A percentile compares a stretch with the other conserved stretches of the same genome.
Evolutionary conservation across 1,140 invertebrate genomes (phyloP).

Genomic region (Hycleus phaleratus): DNA sequence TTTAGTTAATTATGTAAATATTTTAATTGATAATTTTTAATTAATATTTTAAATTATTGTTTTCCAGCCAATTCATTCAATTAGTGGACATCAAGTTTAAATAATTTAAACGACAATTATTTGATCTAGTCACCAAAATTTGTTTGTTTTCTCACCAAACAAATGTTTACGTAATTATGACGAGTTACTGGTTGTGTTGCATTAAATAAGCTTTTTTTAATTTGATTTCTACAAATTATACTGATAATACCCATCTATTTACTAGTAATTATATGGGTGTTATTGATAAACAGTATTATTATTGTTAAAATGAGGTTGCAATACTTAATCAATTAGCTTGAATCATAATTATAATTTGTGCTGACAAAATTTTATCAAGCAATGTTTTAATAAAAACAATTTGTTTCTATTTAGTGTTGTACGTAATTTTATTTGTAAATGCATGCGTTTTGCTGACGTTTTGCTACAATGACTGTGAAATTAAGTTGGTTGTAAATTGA

Average conservation of each 20-base stretch:
- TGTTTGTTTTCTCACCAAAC: not conserved
- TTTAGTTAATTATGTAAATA: no score
- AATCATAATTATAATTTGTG: not conserved
- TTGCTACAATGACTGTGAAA: not conserved
- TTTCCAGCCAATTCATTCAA: conserved; percentile 36
- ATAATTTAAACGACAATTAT: not conserved
- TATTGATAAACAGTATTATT: not conserved
- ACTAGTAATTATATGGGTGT: no score
- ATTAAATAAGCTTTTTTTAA: not conserved
- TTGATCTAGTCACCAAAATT: not conserved
- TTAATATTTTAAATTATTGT: conserved; percentile 21
- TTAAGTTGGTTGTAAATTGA: not conserved
- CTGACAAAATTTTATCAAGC: no score
- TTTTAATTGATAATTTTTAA: not conserved
- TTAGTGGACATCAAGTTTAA: conserved; percentile 38
- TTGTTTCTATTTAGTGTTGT: no score
- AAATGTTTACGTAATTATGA: not conserved
- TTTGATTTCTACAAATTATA: not conserved
- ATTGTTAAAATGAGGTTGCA: not conserved
- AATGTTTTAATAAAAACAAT: no score
- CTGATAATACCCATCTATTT: not conserved
- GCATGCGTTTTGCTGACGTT: not conserved
- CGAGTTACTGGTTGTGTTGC: not conserved
- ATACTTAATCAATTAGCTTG: not conserved
- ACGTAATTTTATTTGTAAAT: no score